Conservation (phyloP, 2,113 vertebrate species). For the Lophura nycthemera region DNA sequence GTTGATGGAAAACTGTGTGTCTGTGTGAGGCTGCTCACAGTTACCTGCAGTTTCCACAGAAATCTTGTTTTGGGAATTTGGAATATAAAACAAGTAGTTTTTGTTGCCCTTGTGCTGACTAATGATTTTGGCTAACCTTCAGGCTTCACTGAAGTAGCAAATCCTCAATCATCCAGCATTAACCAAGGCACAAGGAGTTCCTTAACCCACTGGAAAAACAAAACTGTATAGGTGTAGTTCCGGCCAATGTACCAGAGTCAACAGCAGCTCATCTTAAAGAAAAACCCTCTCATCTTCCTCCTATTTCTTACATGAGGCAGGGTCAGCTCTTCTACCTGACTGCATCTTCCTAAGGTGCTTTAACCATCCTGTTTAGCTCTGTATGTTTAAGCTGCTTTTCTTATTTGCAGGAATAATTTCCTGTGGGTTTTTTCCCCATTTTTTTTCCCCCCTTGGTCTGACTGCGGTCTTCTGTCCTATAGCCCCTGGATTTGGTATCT, state of each 20-base stretch:
- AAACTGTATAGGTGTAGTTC: background rate
- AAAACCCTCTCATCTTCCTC: background rate
- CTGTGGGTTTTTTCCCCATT: background rate
- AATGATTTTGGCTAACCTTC: background rate
- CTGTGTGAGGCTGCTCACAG: background rate
- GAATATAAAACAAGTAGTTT: background rate
- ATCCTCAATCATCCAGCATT: background rate
- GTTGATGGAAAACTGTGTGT: background rate
- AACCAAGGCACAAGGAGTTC: background rate
- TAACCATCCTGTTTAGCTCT: background rate
- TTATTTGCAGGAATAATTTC: background rate
- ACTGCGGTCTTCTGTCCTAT: background rate
- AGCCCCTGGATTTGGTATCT: background rate
- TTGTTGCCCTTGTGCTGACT: background rate
- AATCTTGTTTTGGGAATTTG: background rate
- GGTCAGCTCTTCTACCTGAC: background rate
- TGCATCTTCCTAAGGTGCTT: background rate
- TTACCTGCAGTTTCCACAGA: background rate
- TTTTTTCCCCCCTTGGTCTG: accelerated
- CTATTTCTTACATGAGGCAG: background rate
- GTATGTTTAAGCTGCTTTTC: background rate
- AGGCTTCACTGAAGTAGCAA: background rate
- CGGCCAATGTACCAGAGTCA: background rate
- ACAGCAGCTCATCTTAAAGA: background rate
- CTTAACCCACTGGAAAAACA: background rate